Evolutionary conservation across 2,797 vertebrate genomes (phyloP).

Genomic region (Glyptemys insculpta): DNA sequence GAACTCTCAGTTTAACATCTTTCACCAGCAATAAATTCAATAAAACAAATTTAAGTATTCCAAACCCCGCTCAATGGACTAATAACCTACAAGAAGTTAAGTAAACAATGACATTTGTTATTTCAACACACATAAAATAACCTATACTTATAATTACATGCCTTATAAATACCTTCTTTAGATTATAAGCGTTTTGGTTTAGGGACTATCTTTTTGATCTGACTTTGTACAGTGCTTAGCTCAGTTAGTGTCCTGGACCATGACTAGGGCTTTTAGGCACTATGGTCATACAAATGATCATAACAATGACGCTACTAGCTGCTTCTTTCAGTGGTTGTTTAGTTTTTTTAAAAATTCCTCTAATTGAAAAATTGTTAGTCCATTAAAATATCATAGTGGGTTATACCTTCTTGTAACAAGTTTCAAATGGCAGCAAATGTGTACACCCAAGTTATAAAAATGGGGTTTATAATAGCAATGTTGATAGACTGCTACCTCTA

Average conservation of each 20-base stretch:
- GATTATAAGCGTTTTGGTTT: not conserved
- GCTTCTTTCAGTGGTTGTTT: not conserved
- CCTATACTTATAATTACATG: not conserved
- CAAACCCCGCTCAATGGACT: not conserved
- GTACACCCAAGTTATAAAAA: constrained; percentile 41
- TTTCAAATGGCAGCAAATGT: constrained; percentile 8
- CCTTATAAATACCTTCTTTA: not conserved
- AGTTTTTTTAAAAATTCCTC: not conserved
- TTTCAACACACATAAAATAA: not conserved
- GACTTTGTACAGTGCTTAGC: not conserved
- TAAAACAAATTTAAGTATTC: not conserved
- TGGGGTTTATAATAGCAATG: constrained; percentile 50
- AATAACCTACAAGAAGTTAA: not conserved
- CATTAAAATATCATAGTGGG: constrained; percentile 48
- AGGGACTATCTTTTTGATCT: not conserved
- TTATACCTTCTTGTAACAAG: constrained; percentile 31
- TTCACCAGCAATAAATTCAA: constrained; percentile 1
- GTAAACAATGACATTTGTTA: not conserved
- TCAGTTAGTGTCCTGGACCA: not conserved
- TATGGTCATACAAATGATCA: not conserved
- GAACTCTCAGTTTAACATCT: constrained; percentile 13
- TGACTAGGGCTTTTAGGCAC: not conserved
- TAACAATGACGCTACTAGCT: not conserved
- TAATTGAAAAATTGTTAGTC: constrained; percentile 33
- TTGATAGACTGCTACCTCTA: constrained; percentile 46